Percentiles rank a stretch among this genome's conserved stretches.
These are phyloP conservation scores for Bufo gargarizans DNA, from an alignment of 2,113 vertebrate species.

Conservation along the genomic window DNA sequence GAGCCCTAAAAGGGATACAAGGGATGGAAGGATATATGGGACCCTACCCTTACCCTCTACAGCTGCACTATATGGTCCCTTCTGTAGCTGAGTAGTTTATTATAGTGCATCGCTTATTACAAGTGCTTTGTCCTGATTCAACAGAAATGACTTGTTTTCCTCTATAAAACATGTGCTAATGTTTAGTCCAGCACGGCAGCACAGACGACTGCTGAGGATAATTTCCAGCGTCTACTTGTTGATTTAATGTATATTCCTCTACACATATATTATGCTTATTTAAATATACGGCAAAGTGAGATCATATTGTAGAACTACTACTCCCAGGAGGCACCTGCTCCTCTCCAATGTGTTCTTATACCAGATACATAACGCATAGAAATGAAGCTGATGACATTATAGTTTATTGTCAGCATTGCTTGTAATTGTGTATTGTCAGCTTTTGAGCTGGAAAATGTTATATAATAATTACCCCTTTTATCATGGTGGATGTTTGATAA, in stretches of 20 bases:
- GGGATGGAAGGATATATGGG: too few species aligned
- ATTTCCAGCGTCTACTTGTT: slow-evolving; percentile 36
- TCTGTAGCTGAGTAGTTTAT: background rate
- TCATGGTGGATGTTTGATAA: background rate
- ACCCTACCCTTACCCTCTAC: background rate
- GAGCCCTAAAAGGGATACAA: too few species aligned
- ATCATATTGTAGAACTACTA: background rate
- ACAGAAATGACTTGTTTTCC: background rate
- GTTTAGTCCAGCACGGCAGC: slow-evolving; percentile 3
- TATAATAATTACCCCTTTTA: background rate
- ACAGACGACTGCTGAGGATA: background rate
- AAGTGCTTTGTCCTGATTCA: background rate
- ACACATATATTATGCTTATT: slow-evolving; percentile 1
- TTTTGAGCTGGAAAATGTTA: background rate
- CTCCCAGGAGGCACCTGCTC: background rate
- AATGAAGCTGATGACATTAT: background rate
- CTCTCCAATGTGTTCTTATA: background rate
- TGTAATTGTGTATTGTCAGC: background rate
- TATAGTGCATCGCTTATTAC: background rate
- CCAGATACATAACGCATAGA: background rate
- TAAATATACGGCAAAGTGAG: background rate
- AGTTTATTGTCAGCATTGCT: background rate
- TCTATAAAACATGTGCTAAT: slow-evolving; percentile 7
- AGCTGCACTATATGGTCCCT: background rate
- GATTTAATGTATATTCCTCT: slow-evolving; percentile 13